These are phyloP conservation scores for Columbina picui DNA, from an alignment of 2,113 vertebrate genomes.

Conservation along the genomic window DNA sequence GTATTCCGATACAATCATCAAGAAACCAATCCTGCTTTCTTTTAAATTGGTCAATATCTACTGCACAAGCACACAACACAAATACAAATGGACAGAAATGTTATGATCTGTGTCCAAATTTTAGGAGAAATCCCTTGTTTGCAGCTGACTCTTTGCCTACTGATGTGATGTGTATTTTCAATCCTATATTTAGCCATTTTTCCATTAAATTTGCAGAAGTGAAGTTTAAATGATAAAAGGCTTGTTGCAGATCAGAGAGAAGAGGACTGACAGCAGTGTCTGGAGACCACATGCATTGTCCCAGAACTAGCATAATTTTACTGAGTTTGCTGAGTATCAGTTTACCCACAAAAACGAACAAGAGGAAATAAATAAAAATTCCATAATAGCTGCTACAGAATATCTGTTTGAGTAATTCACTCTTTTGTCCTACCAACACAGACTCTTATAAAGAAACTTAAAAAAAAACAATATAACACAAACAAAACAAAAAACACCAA, in stretches of 20 bases:
- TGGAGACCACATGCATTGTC: constrained; percentile 46
- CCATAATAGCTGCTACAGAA: background rate
- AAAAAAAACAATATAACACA: background rate
- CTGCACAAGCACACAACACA: background rate
- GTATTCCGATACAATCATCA: background rate
- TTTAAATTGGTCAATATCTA: background rate
- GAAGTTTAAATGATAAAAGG: constrained; percentile 54
- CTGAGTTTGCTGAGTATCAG: background rate
- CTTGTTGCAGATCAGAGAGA: constrained; percentile 39
- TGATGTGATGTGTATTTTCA: background rate
- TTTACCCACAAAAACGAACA: constrained; percentile 25
- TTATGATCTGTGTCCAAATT: background rate
- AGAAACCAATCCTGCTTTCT: background rate
- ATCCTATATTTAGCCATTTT: constrained; percentile 3
- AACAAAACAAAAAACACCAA: background rate
- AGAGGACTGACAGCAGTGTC: constrained; percentile 15
- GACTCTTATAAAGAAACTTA: background rate
- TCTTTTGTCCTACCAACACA: background rate
- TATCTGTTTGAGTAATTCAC: background rate
- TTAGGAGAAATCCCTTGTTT: background rate
- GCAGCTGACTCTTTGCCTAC: background rate
- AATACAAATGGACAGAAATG: accelerated
- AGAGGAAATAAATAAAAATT: background rate
- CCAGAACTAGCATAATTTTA: background rate
- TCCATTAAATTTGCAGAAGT: background rate